Evolutionary conservation across 1,140 invertebrate species (phyloP).

Genomic region (Brachionus rubens): DNA sequence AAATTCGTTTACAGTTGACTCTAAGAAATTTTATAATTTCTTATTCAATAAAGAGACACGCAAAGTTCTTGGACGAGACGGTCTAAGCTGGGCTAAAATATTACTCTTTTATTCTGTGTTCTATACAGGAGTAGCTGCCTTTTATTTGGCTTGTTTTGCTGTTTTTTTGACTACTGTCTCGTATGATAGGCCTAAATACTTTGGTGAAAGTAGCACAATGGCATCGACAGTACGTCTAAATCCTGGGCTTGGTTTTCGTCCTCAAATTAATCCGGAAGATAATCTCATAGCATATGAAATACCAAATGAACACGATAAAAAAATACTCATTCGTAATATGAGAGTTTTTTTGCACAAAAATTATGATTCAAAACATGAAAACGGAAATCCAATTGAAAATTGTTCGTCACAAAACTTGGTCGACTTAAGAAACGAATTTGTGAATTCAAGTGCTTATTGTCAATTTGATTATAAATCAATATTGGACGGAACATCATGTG

Average conservation of each 20-base stretch:
- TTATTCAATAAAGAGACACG: conserved; percentile 7
- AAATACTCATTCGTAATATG: not conserved
- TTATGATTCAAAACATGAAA: not conserved
- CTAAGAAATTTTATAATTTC: not conserved
- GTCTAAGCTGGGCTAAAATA: conserved; percentile 15
- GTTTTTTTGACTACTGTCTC: conserved; percentile 3
- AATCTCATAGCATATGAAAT: not conserved
- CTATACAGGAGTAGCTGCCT: not conserved
- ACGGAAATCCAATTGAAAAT: not conserved
- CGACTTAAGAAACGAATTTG: not conserved
- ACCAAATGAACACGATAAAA: not conserved
- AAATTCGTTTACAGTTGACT: not conserved
- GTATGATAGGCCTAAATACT: not conserved
- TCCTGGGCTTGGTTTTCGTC: too few species aligned
- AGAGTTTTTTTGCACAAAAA: not conserved
- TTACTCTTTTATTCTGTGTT: conserved; percentile 31
- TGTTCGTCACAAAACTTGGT: not conserved
- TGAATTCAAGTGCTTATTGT: too few species aligned
- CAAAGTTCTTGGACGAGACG: conserved; percentile 18
- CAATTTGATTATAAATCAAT: conserved; percentile 16
- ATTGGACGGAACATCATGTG: not conserved
- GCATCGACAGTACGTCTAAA: not conserved
- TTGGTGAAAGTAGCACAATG: conserved; percentile 12
- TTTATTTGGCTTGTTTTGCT: not conserved
- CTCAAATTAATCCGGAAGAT: conserved; percentile 14